These are phyloP conservation scores for Eufriesea mexicana DNA, from an alignment of 1,140 invertebrate species.

Conservation along the genomic window DNA sequence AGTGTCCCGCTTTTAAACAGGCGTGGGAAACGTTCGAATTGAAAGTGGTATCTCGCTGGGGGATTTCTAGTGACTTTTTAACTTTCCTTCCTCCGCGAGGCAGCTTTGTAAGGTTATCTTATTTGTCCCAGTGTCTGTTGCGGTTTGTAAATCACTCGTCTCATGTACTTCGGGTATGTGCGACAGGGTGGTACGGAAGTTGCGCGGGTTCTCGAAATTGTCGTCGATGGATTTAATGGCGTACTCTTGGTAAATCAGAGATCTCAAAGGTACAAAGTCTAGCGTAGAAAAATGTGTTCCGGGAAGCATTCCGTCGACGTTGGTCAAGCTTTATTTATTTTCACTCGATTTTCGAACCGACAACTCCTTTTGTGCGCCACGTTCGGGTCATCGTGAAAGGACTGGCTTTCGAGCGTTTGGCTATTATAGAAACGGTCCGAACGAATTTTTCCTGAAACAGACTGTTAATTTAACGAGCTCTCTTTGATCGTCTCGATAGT, in stretches of 20 bases:
- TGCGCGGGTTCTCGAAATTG: background rate
- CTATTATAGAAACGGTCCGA: background rate
- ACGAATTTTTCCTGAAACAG: conserved; percentile 55
- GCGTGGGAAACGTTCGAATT: background rate
- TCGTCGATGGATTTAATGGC: background rate
- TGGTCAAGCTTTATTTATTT: background rate
- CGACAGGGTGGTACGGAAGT: too few species aligned
- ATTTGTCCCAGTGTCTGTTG: background rate
- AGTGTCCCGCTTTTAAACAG: background rate
- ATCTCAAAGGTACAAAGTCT: background rate
- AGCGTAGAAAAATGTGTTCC: too few species aligned
- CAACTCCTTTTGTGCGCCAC: background rate
- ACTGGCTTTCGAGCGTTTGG: background rate
- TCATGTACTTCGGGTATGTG: background rate
- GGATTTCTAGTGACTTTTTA: background rate
- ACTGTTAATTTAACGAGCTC: conserved; percentile 55
- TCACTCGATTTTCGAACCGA: background rate
- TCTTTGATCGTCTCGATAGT: conserved; percentile 57
- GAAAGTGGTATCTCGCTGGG: background rate
- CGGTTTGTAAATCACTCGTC: background rate
- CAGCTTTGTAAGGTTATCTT: background rate
- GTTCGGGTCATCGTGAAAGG: background rate
- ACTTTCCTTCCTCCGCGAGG: background rate
- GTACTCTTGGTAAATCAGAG: too few species aligned
- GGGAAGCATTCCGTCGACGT: background rate